Conservation (phyloP, 2,888 invertebrate species). For the Priapulus caudatus region DNA sequence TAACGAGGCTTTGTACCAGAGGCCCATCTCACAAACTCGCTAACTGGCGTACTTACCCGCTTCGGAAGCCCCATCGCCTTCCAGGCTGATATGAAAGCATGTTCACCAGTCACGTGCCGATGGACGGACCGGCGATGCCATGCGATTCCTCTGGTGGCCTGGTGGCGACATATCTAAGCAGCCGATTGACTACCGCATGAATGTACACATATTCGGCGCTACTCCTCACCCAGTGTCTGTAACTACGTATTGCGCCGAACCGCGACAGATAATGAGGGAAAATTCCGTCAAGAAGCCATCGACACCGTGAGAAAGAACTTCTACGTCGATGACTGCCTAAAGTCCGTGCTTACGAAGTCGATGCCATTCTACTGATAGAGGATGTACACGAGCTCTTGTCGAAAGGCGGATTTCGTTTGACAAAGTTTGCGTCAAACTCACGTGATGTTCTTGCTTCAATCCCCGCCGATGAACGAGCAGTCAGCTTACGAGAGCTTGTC, state of each 20-base stretch:
- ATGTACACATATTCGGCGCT: slow-evolving; percentile 17
- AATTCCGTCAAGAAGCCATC: neutral
- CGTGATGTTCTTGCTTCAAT: slow-evolving; percentile 7
- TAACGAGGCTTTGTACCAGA: no score
- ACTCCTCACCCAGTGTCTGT: neutral
- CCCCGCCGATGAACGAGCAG: no score
- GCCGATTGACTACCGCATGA: slow-evolving; percentile 11
- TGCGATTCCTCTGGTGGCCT: slow-evolving; percentile 19
- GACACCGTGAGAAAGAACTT: slow-evolving; percentile 12
- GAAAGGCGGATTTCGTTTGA: slow-evolving; percentile 11
- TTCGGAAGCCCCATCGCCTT: no score
- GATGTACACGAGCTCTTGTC: neutral
- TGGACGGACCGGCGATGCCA: slow-evolving; percentile 12
- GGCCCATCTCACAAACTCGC: slow-evolving; percentile 19
- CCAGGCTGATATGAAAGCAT: slow-evolving; percentile 16
- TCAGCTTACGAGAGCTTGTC: no score
- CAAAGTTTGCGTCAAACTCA: slow-evolving; percentile 11
- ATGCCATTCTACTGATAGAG: slow-evolving; percentile 7
- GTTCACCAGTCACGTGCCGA: slow-evolving; percentile 16
- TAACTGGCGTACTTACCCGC: no score
- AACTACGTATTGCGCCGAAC: neutral
- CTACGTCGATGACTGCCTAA: slow-evolving; percentile 18
- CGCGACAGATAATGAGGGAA: neutral
- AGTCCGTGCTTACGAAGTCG: neutral
- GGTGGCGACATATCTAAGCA: slow-evolving; percentile 4